A percentile compares a stretch with the other conserved stretches of the same genome.
phyloP scores from a whole-genome alignment of 2,113 vertebrate genomes.

The Scomber japonicus region DNA sequence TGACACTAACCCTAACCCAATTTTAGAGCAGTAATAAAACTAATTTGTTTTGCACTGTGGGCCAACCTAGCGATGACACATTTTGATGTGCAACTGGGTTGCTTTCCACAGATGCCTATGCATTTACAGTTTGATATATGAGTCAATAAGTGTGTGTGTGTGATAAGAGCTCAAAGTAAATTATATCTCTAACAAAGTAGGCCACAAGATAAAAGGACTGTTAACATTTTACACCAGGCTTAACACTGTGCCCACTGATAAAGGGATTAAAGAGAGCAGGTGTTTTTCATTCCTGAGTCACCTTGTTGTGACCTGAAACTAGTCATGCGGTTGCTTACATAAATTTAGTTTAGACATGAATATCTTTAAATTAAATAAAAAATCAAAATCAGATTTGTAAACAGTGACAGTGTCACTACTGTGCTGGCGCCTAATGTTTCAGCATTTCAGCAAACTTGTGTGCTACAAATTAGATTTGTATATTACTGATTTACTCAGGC shows the following conservation, averaged over 20 bases:
- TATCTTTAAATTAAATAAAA: not conserved
- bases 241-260: not conserved
- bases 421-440: no score
- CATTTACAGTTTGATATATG: not conserved
- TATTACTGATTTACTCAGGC: no score
- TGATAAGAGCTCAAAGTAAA: not conserved
- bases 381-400: not conserved
- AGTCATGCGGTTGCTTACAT: not conserved
- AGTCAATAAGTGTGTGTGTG: not conserved
- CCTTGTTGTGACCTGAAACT: not conserved
- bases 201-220: not conserved
- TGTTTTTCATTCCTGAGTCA: conserved; percentile 1
- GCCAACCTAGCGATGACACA: no score
- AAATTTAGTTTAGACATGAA: not conserved
- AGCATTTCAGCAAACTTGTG: no score
- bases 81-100: no score
- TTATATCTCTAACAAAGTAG: not conserved
- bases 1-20: no score
- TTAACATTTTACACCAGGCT: not conserved
- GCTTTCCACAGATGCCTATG: not conserved
- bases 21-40: no score
- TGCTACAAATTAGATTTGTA: not conserved
- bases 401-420: not conserved
- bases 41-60: no score
- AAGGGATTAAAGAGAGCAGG: not conserved